Evolutionary conservation across 2,888 invertebrate genomes (phyloP).

Genomic region (Heliconius charithonia): DNA sequence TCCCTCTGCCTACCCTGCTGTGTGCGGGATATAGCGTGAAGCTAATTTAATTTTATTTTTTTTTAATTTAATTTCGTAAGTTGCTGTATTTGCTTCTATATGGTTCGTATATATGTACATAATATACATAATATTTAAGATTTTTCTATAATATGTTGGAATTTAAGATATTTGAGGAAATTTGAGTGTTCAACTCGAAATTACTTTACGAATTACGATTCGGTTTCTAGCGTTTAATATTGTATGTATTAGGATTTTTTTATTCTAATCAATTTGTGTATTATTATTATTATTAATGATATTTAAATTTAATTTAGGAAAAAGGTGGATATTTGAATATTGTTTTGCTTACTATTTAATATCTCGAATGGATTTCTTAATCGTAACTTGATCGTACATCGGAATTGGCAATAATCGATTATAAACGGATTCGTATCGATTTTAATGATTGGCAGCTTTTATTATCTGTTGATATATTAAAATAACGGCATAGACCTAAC

Average conservation of each 20-base stretch:
- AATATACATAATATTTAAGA: not conserved
- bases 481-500: not conserved
- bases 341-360: not conserved
- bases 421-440: not conserved
- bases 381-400: not conserved
- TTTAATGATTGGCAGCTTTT: not conserved
- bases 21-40: too few relatives aligned
- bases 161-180: not conserved
- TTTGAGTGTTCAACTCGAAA: slow-evolving; percentile 17
- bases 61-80: not conserved
- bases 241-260: not conserved
- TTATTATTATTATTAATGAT: slow-evolving; percentile 3
- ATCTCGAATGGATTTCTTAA: slow-evolving; percentile 4
- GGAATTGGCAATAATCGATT: not conserved
- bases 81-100: not conserved
- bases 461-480: not conserved
- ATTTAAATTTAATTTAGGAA: not conserved
- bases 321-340: not conserved
- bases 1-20: too few relatives aligned
- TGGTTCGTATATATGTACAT: not conserved
- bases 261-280: not conserved
- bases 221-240: slow-evolving; percentile 3
- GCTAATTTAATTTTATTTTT: too few relatives aligned
- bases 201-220: slow-evolving; percentile 16
- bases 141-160: not conserved